Conservation (phyloP, 2,113 vertebrate genomes). For the Dascyllus trimaculatus region DNA sequence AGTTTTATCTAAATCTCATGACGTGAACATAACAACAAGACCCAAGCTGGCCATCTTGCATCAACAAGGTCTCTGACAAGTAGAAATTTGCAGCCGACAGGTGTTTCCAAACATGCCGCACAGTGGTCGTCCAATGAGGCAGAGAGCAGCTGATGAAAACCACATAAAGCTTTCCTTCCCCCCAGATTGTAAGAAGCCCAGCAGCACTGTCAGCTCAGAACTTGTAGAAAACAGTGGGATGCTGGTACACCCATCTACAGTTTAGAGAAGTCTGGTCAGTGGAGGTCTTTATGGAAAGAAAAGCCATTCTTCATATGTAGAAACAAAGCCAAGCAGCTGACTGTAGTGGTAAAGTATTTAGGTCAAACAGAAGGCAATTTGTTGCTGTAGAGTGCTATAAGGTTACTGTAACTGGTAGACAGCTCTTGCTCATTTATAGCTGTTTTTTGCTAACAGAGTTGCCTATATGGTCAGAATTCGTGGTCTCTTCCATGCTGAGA, state of each 20-base stretch:
- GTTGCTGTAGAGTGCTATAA: neutral
- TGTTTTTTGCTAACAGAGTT: neutral
- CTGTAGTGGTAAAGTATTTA: no score
- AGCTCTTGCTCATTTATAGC: neutral
- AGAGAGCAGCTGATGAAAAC: neutral
- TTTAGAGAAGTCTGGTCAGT: neutral
- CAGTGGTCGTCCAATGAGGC: no score
- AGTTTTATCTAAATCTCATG: neutral
- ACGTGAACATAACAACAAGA: conserved; percentile 8
- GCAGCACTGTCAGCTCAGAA: conserved; percentile 8
- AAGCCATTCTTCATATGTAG: neutral
- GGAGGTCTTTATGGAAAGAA: neutral
- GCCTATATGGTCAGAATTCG: neutral
- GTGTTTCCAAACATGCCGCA: neutral
- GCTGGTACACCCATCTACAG: neutral
- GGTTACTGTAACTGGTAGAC: neutral
- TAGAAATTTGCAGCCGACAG: conserved; percentile 3
- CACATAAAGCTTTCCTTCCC: neutral
- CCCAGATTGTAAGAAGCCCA: neutral
- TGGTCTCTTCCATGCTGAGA: neutral
- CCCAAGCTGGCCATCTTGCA: conserved; percentile 1
- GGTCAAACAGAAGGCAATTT: neutral
- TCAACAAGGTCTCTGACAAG: conserved; percentile 28
- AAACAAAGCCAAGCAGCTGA: neutral
- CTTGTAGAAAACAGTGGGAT: conserved; percentile 1